phyloP scores from a whole-genome alignment of 1,140 invertebrate genomes.

The Thaumetopoea pityocampa region DNA sequence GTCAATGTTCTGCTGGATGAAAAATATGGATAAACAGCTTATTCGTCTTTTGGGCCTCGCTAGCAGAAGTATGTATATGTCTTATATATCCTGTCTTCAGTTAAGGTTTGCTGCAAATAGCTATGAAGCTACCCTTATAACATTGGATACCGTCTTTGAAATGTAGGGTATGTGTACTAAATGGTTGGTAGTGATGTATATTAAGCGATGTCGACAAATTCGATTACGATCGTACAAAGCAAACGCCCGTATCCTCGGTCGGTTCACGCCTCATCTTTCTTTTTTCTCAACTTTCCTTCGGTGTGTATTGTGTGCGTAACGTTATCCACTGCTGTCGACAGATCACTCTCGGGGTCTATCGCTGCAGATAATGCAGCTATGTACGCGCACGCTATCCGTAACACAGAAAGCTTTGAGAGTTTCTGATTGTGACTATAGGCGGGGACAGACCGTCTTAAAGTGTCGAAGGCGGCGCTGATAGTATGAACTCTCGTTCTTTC shows the following conservation, averaged over 20 bases:
- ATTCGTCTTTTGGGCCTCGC: too few relatives aligned
- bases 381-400: slow-evolving; percentile 93
- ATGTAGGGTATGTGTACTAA: too few relatives aligned
- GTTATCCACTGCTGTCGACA: slow-evolving; percentile 88
- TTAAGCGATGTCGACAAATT: slow-evolving; percentile 3
- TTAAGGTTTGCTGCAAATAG: too few relatives aligned
- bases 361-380: slow-evolving; percentile 89
- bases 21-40: too few relatives aligned
- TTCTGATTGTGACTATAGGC: slow-evolving; percentile 95
- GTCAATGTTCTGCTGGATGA: too few relatives aligned
- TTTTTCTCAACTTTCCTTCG: slow-evolving; percentile 91
- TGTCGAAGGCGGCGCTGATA: slow-evolving; percentile 96
- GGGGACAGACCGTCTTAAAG: slow-evolving; percentile 87
- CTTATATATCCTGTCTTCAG: too few relatives aligned
- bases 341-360: slow-evolving; percentile 79
- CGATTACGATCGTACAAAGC: slow-evolving; percentile 18
- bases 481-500: slow-evolving; percentile 95
- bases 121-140: too few relatives aligned
- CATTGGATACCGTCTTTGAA: too few relatives aligned
- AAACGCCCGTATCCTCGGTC: slow-evolving; percentile 9
- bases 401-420: slow-evolving; percentile 92
- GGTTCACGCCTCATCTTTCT: slow-evolving; percentile 82
- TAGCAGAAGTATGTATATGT: too few relatives aligned
- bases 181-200: too few relatives aligned
- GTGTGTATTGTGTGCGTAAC: slow-evolving; percentile 93